These are phyloP conservation scores for Lithobates sylvaticus DNA, from an alignment of 2,797 vertebrate genomes.

Conservation along the genomic window DNA sequence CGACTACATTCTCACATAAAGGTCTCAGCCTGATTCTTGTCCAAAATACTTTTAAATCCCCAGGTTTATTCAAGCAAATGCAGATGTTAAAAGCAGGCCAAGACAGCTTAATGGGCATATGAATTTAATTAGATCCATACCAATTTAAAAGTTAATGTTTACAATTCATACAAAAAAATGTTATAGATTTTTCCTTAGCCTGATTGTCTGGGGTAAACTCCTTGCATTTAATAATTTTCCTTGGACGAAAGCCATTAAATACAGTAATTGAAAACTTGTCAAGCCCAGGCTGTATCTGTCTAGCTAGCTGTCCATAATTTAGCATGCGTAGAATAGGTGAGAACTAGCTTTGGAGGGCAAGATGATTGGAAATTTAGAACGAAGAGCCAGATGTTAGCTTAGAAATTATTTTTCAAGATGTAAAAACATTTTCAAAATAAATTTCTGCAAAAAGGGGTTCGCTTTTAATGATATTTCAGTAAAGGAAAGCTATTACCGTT, in stretches of 20 bases:
- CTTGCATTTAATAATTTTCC: conserved; percentile 61
- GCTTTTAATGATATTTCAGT: conserved; percentile 20
- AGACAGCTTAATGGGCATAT: conserved; percentile 60
- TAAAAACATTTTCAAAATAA: conserved; percentile 31
- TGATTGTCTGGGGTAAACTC: conserved; percentile 61
- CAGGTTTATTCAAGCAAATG: conserved; percentile 56
- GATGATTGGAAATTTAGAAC: conserved; percentile 53
- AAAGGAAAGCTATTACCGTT: conserved; percentile 1
- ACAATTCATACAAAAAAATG: conserved; percentile 60
- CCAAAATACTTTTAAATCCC: conserved; percentile 58
- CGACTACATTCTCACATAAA: conserved; percentile 48
- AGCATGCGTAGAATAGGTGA: conserved; percentile 55
- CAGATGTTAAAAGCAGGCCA: conserved; percentile 56
- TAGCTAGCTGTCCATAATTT: conserved; percentile 58
- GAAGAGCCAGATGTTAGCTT: conserved; percentile 49
- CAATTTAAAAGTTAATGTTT: conserved; percentile 62
- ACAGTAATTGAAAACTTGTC: conserved; percentile 61
- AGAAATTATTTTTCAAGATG: conserved; percentile 53
- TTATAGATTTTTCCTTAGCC: conserved; percentile 60
- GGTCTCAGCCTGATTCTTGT: conserved; percentile 43
- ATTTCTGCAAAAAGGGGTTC: conserved; percentile 14
- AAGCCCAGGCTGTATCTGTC: conserved; percentile 51
- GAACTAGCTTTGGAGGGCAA: conserved; percentile 41
- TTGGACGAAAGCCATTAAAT: conserved; percentile 58
- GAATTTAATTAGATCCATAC: conserved; percentile 59